A percentile compares a stretch with the other conserved stretches of the same genome.
These are phyloP conservation scores for Sycophila texana DNA, from an alignment of 2,888 invertebrate species.

Conservation along the genomic window DNA sequence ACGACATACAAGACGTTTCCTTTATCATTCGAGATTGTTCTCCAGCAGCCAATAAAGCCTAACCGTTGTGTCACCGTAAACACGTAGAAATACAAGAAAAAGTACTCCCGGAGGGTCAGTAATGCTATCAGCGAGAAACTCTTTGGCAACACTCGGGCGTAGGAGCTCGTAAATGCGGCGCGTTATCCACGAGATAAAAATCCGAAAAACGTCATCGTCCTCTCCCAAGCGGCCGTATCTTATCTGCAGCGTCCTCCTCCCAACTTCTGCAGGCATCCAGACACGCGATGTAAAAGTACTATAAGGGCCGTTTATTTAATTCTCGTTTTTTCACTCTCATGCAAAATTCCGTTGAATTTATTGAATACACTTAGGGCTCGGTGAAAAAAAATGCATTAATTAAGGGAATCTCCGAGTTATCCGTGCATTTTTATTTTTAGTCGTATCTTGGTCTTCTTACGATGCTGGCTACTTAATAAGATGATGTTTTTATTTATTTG, in stretches of 20 bases:
- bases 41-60: neutral
- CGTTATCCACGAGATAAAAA: slow-evolving; percentile 54
- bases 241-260: slow-evolving; percentile 28
- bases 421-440: too few species aligned
- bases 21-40: too few species aligned
- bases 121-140: slow-evolving; percentile 26
- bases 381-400: too few species aligned
- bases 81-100: slow-evolving; percentile 26
- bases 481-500: too few species aligned
- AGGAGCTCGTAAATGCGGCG: slow-evolving; percentile 37
- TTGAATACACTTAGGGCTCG: too few species aligned
- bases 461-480: too few species aligned
- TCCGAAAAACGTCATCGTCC: slow-evolving; percentile 40
- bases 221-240: slow-evolving; percentile 21
- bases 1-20: too few species aligned
- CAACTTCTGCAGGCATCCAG: neutral
- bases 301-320: too few species aligned
- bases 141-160: neutral
- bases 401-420: too few species aligned
- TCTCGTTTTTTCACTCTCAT: too few species aligned
- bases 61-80: slow-evolving; percentile 17
- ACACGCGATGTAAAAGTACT: neutral
- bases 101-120: slow-evolving; percentile 34
- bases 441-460: too few species aligned
- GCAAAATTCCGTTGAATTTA: too few species aligned